Percentiles rank a stretch among this genome's conserved stretches.
Evolutionary conservation across 2,113 vertebrate species (phyloP).

Genomic region (Choloepus hoffmanni): DNA sequence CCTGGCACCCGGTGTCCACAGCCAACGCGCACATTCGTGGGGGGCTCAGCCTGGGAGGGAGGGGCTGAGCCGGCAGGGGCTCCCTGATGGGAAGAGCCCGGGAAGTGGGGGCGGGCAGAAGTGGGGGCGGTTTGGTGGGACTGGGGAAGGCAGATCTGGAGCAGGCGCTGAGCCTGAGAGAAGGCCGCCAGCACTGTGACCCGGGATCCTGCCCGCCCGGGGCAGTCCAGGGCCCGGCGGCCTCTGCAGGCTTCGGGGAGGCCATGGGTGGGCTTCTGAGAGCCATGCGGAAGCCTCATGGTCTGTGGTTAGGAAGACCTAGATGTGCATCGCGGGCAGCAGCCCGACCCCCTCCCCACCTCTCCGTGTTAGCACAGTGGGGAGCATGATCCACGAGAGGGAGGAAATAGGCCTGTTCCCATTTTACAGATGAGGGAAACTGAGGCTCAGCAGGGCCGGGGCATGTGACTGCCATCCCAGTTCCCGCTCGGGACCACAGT

Average conservation of each 20-base stretch:
- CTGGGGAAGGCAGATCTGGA: rapidly evolving
- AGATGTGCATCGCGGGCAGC: rapidly evolving
- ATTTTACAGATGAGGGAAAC: neutral
- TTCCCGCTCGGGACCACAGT: rapidly evolving
- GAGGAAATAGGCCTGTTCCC: neutral
- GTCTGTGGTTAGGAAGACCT: neutral
- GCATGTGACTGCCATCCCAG: neutral
- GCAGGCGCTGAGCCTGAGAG: neutral
- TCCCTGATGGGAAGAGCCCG: neutral
- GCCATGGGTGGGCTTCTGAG: neutral
- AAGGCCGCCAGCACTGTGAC: too few relatives aligned
- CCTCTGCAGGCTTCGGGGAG: neutral
- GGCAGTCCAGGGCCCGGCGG: neutral
- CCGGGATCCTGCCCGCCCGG: neutral
- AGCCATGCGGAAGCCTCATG: neutral
- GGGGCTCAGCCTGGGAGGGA: neutral
- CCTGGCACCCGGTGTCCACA: rapidly evolving
- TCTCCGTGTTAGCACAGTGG: rapidly evolving
- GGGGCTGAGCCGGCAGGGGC: rapidly evolving
- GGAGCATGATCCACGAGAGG: too few relatives aligned
- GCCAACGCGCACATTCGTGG: too few relatives aligned
- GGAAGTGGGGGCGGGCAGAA: neutral
- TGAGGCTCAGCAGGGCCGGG: rapidly evolving
- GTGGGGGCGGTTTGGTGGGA: rapidly evolving
- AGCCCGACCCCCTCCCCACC: too few relatives aligned